Percentiles rank a stretch among this genome's conserved stretches.
These are phyloP conservation scores for Polietes domitor DNA, from an alignment of 2,888 invertebrate species.

Conservation along the genomic window DNA sequence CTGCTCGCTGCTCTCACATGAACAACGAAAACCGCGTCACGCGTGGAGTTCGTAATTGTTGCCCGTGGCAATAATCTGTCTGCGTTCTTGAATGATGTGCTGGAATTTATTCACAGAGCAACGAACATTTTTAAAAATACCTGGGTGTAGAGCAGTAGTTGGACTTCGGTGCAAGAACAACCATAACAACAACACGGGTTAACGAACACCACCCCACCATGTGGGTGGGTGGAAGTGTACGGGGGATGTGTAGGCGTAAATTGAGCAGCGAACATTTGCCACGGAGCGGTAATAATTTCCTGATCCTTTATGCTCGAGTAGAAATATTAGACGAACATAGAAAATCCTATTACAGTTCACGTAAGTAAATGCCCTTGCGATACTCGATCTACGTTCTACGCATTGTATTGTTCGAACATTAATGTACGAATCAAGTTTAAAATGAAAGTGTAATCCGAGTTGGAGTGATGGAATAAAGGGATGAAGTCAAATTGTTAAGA, in stretches of 20 bases:
- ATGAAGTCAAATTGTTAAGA: too few species aligned
- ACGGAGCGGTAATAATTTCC: conserved; percentile 21
- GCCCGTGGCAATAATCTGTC: conserved; percentile 42
- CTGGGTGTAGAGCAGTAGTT: background rate
- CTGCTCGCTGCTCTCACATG: background rate
- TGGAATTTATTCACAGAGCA: background rate
- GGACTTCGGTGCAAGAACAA: too few species aligned
- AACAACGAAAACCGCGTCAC: too few species aligned
- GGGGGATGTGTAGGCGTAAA: too few species aligned
- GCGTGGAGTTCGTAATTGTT: conserved; percentile 32
- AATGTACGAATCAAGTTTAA: background rate
- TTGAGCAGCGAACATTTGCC: too few species aligned
- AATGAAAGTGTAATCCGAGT: background rate
- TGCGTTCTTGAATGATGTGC: background rate
- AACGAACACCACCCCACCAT: background rate
- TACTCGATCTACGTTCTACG: background rate
- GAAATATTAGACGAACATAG: background rate
- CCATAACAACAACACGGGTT: background rate
- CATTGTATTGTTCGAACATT: background rate
- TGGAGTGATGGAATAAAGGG: too few species aligned
- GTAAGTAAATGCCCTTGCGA: background rate
- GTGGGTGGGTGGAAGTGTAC: background rate
- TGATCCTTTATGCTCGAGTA: conserved; percentile 34
- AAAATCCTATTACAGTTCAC: background rate
- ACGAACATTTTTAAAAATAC: background rate